Evolutionary conservation across 2,113 vertebrate genomes (phyloP).

Genomic region (Tenrec ecaudatus): DNA sequence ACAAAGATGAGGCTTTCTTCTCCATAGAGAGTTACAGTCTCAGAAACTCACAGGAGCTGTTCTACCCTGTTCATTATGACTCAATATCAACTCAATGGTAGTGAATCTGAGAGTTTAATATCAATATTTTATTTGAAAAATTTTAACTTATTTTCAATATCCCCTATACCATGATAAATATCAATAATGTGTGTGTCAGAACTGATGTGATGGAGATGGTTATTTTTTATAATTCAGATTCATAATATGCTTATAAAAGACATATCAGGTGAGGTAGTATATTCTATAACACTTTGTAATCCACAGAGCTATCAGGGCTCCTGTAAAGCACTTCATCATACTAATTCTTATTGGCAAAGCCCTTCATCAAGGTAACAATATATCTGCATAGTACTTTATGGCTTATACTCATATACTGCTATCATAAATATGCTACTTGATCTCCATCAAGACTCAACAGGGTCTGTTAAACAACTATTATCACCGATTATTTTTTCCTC

Average conservation of each 20-base stretch:
- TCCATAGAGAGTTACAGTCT: too few species aligned
- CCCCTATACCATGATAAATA: too few species aligned
- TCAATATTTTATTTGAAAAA: too few species aligned
- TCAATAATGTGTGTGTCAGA: too few species aligned
- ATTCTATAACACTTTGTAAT: not conserved
- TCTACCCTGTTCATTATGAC: too few species aligned
- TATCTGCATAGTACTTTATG: not conserved
- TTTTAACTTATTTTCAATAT: too few species aligned
- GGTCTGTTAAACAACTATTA: not conserved
- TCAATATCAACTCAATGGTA: too few species aligned
- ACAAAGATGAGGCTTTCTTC: too few species aligned
- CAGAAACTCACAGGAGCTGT: too few species aligned
- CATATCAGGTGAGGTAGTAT: not conserved
- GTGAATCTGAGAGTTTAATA: too few species aligned
- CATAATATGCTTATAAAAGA: not conserved
- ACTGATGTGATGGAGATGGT: too few species aligned
- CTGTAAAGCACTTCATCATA: not conserved
- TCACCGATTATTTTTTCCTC: not conserved
- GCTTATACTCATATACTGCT: not conserved
- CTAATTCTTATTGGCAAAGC: conserved; percentile 45
- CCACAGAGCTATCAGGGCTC: not conserved
- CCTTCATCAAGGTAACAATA: not conserved
- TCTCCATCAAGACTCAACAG: not conserved
- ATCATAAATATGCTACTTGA: conserved; percentile 34
- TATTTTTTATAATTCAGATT: too few species aligned